phyloP scores from a whole-genome alignment of 2,113 vertebrate species.

The Smithornis capensis region DNA sequence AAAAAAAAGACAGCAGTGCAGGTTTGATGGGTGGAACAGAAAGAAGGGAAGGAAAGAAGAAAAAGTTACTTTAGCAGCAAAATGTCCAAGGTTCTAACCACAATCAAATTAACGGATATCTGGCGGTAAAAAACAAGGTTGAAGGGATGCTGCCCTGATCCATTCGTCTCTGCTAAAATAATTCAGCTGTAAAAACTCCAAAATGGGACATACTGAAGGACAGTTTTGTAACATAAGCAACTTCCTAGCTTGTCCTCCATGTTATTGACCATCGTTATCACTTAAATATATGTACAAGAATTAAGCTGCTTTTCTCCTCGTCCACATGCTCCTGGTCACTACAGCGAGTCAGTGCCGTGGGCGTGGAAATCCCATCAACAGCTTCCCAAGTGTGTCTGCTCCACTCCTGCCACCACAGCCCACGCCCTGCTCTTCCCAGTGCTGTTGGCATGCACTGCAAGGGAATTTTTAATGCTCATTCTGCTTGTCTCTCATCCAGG shows the following conservation, averaged over 20 bases:
- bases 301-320: slow-evolving; percentile 55
- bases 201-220: slow-evolving; percentile 55
- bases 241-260: slow-evolving; percentile 61
- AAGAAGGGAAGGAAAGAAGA: neutral
- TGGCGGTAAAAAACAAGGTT: slow-evolving; percentile 64
- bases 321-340: slow-evolving; percentile 16
- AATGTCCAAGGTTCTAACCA: slow-evolving; percentile 79
- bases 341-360: neutral
- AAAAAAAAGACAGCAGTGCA: slow-evolving; percentile 72
- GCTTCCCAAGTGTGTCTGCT: neutral
- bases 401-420: neutral
- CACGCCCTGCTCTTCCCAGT: neutral
- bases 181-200: slow-evolving; percentile 66
- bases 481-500: slow-evolving; percentile 97
- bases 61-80: slow-evolving; percentile 78
- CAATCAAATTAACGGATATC: slow-evolving; percentile 77
- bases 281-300: slow-evolving; percentile 85
- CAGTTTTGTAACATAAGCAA: slow-evolving; percentile 61
- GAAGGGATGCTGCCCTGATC: slow-evolving; percentile 72
- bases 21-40: slow-evolving; percentile 43
- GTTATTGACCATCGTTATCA: slow-evolving; percentile 68
- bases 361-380: neutral
- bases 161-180: slow-evolving; percentile 52
- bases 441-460: slow-evolving; percentile 12
- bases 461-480: slow-evolving; percentile 76